Base-by-base conservation (phyloP, 2,113 vertebrate species). In the Phalacrocorax brasilianus region DNA sequence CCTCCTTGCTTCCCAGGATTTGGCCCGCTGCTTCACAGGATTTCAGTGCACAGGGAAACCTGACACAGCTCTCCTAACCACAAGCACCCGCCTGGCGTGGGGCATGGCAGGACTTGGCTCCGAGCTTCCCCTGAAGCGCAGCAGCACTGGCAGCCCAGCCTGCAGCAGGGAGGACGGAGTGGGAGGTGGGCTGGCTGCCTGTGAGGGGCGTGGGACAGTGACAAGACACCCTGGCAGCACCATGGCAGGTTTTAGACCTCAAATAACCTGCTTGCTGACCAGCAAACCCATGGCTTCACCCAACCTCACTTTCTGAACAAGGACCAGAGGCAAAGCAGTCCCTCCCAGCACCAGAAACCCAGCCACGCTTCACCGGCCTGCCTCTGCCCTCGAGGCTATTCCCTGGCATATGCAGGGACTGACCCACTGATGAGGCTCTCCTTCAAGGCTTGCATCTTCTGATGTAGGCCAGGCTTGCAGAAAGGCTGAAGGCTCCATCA, bases 21-120 rank as follows among this genome's bases (percentile, higher is more conserved):
- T 62, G 38, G n/a, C 44, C 19, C 0, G 0, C 42, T 52, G 42
- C 52, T 62, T 8, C 1, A 1, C 0, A 0, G 52, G 38, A 40
- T 58, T 63, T 50, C 59, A 56, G 72, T 1, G 9, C 38, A 4
- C 22, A 18, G 70, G 50, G 45, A 78, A 78, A 65, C 14, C 45
- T 4, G 21, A 1, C 28, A 21, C 65, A 55, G 45, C 23, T 30
- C 8, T 6, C 23, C 66, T 10, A n/a, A 45, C 47, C 3, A 0
- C 22, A 9, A 15, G 28, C 38, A 33, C 8, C 56, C 0, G 0
- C 63, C 49, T 17, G 55, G 58, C 7, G 0, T 0, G 1, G 35
- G 33, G 26, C 91, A 87, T 5, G 33, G 62, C 53, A 62, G 67
- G 50, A 14, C 52, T 19, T 20, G 52, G 33, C 72, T 71, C 62